Conservation (phyloP, 2,113 vertebrate species). For the Lontra canadensis region DNA sequence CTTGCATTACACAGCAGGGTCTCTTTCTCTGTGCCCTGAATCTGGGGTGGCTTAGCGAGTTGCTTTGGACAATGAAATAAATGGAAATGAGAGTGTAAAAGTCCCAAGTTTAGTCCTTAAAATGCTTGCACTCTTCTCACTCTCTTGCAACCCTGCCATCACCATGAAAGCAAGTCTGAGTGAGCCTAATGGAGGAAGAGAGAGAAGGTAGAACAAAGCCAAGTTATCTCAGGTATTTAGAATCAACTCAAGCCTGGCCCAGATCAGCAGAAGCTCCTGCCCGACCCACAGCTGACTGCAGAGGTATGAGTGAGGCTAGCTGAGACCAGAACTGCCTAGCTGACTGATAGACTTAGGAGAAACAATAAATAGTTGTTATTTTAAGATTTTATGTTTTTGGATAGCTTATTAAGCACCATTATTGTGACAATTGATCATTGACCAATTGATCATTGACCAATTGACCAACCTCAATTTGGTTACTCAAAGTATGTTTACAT, state of each 20-base stretch:
- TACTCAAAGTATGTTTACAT: background rate
- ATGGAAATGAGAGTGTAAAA: background rate
- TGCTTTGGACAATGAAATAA: background rate
- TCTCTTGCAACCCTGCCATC: background rate
- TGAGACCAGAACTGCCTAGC: background rate
- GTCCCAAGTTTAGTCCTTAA: background rate
- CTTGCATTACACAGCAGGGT: background rate
- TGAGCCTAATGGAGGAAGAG: background rate
- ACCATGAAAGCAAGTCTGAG: background rate
- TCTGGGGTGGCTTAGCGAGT: background rate
- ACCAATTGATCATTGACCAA: background rate
- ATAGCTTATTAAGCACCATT: background rate
- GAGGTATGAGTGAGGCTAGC: background rate
- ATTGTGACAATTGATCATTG: background rate
- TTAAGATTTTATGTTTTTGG: background rate
- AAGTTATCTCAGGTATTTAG: background rate
- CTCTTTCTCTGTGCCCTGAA: background rate
- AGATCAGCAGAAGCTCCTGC: background rate
- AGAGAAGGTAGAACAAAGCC: background rate
- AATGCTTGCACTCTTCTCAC: background rate
- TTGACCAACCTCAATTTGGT: conserved; percentile 3
- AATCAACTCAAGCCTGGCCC: background rate
- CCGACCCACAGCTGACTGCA: background rate
- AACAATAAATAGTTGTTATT: background rate
- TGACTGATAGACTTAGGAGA: background rate